Base-by-base conservation (phyloP, 2,797 vertebrate genomes). In the Molossus alvarezi region DNA sequence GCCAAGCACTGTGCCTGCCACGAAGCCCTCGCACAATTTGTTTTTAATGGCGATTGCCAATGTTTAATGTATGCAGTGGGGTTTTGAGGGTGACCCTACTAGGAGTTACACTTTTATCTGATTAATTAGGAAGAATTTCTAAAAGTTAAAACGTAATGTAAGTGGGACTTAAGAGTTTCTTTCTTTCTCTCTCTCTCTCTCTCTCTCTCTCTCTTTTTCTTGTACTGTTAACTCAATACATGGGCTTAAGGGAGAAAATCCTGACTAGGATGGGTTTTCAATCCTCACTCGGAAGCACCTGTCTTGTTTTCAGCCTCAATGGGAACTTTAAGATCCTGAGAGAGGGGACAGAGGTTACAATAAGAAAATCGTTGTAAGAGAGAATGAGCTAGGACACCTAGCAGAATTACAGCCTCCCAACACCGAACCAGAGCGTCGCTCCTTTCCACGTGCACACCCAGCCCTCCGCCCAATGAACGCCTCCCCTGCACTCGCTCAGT, bases 331-430 rank as follows among this genome's bases (percentile, higher is more conserved):
- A 72, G 23, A 58, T 76, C 58, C 82, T 20, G 2, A 75, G 41
- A 80, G n/a, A 79, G 37, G 4, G n/a, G 9, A 29, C 15, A 71
- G 23, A 73, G 2, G 37, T 80, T 87, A 58, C 33, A 41, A 55
- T 67, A 62, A 93, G 53, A 69, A 72, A 82, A 84, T 27, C 11
- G 2, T 57, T 48, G 9, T 9, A 51, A 90, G 48, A 82, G 55
- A 87, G 12, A 20, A 88, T 91, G 48, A 91, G 72, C 57, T 67
- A 45, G 62, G 58, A 85, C 96, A 88, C 15, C 8, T 77, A 79
- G 23, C 53, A 14, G 89, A 93, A 90, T 75, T 29, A 48, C 1
- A 77, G 55, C 23, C 13, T 95, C 86, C 73, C 75, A 85, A 96
- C 85, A 60, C 87, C 91, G 69, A 45, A 51, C 1, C 6, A 21